Percentiles rank a stretch among this genome's conserved stretches.
These are phyloP conservation scores for Linurgus olivaceus DNA, from an alignment of 2,797 vertebrate species.

Conservation along the genomic window DNA sequence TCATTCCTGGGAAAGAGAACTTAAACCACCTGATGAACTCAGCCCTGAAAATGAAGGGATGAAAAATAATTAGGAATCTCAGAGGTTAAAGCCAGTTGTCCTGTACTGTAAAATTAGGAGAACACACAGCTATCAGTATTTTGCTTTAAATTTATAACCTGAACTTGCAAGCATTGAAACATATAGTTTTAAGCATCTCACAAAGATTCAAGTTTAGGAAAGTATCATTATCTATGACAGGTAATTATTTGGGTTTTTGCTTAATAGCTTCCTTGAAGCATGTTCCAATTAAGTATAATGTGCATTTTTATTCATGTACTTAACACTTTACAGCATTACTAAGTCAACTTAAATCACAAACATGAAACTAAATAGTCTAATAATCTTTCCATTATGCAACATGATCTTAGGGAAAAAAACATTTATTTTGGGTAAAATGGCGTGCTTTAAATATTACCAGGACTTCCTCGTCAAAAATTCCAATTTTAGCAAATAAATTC, in stretches of 20 bases:
- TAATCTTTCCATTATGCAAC: neutral
- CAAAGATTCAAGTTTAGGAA: neutral
- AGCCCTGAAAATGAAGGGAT: neutral
- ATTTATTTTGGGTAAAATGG: neutral
- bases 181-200: neutral
- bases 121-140: neutral
- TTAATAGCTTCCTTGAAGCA: conserved; percentile 15
- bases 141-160: neutral
- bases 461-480: neutral
- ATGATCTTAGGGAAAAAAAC: neutral
- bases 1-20: neutral
- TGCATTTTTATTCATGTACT: neutral
- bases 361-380: neutral
- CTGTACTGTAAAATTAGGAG: neutral
- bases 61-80: neutral
- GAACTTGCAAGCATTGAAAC: neutral
- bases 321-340: neutral
- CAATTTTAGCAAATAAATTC: neutral
- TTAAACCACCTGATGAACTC: neutral
- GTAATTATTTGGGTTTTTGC: neutral
- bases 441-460: neutral
- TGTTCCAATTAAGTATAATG: neutral
- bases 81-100: neutral
- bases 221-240: neutral
- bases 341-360: neutral